Evolutionary conservation across 2,888 invertebrate genomes (phyloP).

Genomic region (Athalia rosae): DNA sequence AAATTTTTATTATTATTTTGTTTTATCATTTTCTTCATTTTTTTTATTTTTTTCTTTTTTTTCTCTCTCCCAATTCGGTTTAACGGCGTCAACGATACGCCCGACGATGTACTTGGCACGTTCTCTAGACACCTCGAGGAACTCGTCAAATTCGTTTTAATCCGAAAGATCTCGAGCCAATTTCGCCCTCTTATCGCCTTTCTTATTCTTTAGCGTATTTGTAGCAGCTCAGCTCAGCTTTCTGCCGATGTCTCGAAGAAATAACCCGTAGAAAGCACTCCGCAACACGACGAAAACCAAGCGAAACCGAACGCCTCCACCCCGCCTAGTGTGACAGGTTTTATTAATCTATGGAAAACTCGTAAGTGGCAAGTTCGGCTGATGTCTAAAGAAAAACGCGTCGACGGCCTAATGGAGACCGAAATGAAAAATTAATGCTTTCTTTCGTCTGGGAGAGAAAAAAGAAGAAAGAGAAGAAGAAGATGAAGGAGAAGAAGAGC

Average conservation of each 20-base stretch:
- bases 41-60: not conserved
- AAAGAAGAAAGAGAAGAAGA: not conserved
- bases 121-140: not conserved
- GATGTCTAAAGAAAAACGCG: slow-evolving; percentile 18
- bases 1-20: not conserved
- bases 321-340: slow-evolving; percentile 31
- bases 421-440: slow-evolving; percentile 32
- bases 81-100: not conserved
- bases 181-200: slow-evolving; percentile 8
- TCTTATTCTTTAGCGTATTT: not conserved
- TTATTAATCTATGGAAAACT: slow-evolving; percentile 40
- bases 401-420: slow-evolving; percentile 13
- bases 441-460: not conserved
- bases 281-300: too few relatives aligned
- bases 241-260: not conserved
- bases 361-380: slow-evolving; percentile 43
- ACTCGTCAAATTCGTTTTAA: slow-evolving; percentile 24
- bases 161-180: slow-evolving; percentile 19
- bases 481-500: not conserved
- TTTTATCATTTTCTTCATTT: not conserved
- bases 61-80: not conserved
- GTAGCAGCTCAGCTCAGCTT: not conserved
- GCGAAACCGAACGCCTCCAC: not conserved
- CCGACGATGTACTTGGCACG: not conserved
- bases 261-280: too few relatives aligned